Percentiles rank a stretch among this genome's conserved stretches.
phyloP scores from a whole-genome alignment of 2,797 vertebrate species.

The Lacerta bilineata region DNA sequence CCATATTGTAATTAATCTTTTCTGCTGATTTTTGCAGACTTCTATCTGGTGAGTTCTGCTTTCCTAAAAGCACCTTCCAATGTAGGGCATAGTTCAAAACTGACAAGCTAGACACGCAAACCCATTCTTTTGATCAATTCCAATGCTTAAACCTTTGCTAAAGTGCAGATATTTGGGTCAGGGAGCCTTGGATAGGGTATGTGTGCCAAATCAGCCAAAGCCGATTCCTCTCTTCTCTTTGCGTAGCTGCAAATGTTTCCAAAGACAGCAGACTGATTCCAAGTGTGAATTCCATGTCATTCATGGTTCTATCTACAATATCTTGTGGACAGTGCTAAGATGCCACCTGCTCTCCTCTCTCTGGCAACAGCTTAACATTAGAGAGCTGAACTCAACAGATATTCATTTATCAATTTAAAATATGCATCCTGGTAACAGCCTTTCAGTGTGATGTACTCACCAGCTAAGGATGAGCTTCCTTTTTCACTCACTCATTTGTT shows the following conservation, averaged over 20 bases:
- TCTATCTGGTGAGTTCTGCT: background rate
- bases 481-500: conserved; percentile 59
- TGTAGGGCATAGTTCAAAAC: background rate
- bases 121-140: background rate
- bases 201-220: background rate
- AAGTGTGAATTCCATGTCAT: background rate
- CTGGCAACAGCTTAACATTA: background rate
- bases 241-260: background rate
- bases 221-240: background rate
- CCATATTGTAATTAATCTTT: background rate
- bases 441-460: conserved; percentile 60
- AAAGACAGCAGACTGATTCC: background rate
- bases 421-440: background rate
- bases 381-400: background rate
- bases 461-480: conserved; percentile 31
- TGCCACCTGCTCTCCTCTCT: background rate
- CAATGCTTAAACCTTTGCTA: background rate
- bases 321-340: background rate
- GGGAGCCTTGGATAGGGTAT: background rate
- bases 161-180: background rate
- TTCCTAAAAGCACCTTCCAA: background rate
- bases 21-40: background rate
- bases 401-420: conserved; percentile 18
- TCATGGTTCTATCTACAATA: background rate
- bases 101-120: background rate